Base-by-base conservation (phyloP, 2,797 vertebrate genomes). In the Arnoldichthys spilopterus region DNA sequence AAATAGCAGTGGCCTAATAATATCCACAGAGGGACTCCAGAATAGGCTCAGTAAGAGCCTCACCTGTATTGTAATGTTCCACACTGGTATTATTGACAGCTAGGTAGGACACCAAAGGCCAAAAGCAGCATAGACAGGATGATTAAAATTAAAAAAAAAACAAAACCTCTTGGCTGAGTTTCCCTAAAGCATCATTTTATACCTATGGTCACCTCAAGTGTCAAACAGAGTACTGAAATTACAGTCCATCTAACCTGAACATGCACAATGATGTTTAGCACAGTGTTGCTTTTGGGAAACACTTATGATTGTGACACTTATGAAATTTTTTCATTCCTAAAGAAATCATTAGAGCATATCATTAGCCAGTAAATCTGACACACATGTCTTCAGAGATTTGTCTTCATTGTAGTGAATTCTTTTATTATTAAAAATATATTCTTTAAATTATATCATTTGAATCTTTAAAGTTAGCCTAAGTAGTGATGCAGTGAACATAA, bases 401-500 rank as follows among this genome's bases (percentile, higher is more conserved):
- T 70, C 18, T 22, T 54, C 20, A 54, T 34, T n/a, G 24, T 18
- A 11, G 6, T 56, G 51, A 37, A 11, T 15, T 22, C 15, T 22
- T 56, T 16, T 22, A 22, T 71, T 71, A 22, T 68, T 47, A 2
- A 40, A 40, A 40, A 40, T 40, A n/a, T n/a, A 40, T 40, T 40
- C 4, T 40, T 40, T 40, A 40, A 40, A 32, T 32, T 53, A 18
- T 11, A 56, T 56, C 56, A 70, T 34, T 71, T 54, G 30, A 12
- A 67, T 88, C 59, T 89, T 87, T 83, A 87, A 87, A 1, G 7
- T 0, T 63, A n/a, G 3, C 20, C 18, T 37, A 37, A 34, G 15
- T 7, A 7, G 32, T 63, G 7, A 6, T 88, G 63, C 86, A 86
- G 85, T 78, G 79, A 32, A 61, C 12, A 56, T 56, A 24, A 51